phyloP scores from a whole-genome alignment of 2,888 invertebrate species.

The Drepanosiphum platanoidis region DNA sequence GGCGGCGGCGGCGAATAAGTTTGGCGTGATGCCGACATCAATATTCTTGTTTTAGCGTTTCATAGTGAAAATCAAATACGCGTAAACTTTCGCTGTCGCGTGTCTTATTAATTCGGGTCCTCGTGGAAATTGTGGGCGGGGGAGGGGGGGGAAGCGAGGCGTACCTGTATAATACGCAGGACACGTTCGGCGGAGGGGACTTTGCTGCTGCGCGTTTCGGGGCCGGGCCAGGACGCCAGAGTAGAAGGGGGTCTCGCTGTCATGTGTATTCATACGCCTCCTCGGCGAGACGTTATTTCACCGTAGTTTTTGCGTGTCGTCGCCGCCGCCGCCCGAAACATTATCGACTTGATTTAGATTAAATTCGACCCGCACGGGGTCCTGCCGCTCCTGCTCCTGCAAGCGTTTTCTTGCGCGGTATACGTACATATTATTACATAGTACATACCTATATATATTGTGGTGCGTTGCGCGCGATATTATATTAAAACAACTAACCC shows the following conservation, averaged over 20 bases:
- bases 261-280: neutral
- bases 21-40: conserved; percentile 2
- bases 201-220: too few species aligned
- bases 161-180: too few species aligned
- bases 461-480: neutral
- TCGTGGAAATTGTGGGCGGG: neutral
- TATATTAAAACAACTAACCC: conserved; percentile 45
- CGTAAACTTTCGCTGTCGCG: conserved; percentile 10
- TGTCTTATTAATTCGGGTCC: conserved; percentile 15
- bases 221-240: neutral
- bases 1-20: neutral
- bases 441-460: too few species aligned
- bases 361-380: conserved; percentile 18
- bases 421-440: too few species aligned
- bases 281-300: conserved; percentile 13
- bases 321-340: neutral
- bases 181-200: too few species aligned
- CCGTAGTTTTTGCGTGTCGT: conserved; percentile 26
- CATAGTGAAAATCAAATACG: conserved; percentile 29
- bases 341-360: conserved; percentile 51
- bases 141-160: neutral
- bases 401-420: conserved; percentile 10
- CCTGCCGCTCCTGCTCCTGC: neutral
- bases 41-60: conserved; percentile 28
- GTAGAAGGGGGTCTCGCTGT: neutral